Base-by-base conservation (phyloP, 2,888 invertebrate species). In the Drosophila nigricruria region DNA sequence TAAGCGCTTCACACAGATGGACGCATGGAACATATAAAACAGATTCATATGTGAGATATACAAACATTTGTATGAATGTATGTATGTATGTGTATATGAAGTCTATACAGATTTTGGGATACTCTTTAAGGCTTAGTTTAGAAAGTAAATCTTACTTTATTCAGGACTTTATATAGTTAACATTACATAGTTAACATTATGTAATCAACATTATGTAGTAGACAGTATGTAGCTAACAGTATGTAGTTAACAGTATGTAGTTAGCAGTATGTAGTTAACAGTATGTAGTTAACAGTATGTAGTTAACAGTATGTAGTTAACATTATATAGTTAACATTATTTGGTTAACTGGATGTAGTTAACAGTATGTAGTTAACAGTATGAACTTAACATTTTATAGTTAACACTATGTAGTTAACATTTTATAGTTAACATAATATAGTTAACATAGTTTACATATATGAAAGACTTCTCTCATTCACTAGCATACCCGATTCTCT, bases 1-100 rank as follows among this genome's bases (percentile, higher is more conserved):
- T 77, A 70, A 79, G 54, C 70, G 32, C 32, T 38, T 18, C 40
- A 61, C 30, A 40, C 47, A 54, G 36, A 58, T 45, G 58, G n/a
- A 53, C 20, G 16, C 34, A 32, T 32, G 18, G 2, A 30, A 43
- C 36, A 57, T 32, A 58, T 53, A 61, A 65, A 53, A 42, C 23
- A 59, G 49, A 43, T 54, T 40, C n/a, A 57, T 53, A 36, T 50
- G 47, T 5, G 30, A 18, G 0, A 38, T 20, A 43, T 14, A 14
- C 16, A 27, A 2, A 12, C 43, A 20, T 20, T 12, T 1, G 20
- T 5, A 10, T 6, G 6, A 2, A 16, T 12, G 16, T 16, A 18
- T 18, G 5, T 10, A 3, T n/a, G 4, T 25, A 18, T 12, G 3
- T 4, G 18, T 36, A 0, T 12, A 1, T 10, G 10, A 30, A 30